phyloP scores from a whole-genome alignment of 2,888 invertebrate genomes.

The Drosophila rubida region DNA sequence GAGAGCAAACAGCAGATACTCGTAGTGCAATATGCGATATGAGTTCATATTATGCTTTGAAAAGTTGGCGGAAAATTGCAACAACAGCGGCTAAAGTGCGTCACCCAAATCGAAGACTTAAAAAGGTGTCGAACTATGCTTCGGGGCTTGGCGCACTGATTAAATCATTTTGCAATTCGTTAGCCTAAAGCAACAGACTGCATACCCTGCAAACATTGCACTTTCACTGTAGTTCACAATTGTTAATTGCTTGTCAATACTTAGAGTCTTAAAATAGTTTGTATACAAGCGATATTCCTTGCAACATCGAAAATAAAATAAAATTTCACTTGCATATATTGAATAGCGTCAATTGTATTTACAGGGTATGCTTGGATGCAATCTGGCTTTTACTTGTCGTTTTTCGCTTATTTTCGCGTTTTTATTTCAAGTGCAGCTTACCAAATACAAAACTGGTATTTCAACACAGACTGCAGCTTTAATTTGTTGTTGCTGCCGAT shows the following conservation, averaged over 20 bases:
- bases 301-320: too few species aligned
- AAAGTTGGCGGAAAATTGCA: slow-evolving; percentile 26
- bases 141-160: slow-evolving; percentile 50
- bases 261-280: too few species aligned
- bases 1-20: slow-evolving; percentile 15
- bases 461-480: slow-evolving; percentile 76
- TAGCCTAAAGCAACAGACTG: slow-evolving; percentile 13
- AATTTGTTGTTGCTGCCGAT: slow-evolving; percentile 50
- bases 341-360: too few species aligned
- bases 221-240: too few species aligned
- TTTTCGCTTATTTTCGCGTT: slow-evolving; percentile 27
- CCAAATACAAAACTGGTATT: slow-evolving; percentile 79
- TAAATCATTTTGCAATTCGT: slow-evolving; percentile 48
- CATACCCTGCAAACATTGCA: background rate
- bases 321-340: too few species aligned
- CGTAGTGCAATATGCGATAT: slow-evolving; percentile 2
- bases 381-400: background rate
- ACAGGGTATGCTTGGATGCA: slow-evolving; percentile 11
- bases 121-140: slow-evolving; percentile 47
- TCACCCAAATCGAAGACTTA: slow-evolving; percentile 10
- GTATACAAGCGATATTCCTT: too few species aligned
- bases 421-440: slow-evolving; percentile 70
- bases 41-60: slow-evolving; percentile 5
- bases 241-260: too few species aligned
- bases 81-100: background rate